These are phyloP conservation scores for Crenichthys baileyi DNA, from an alignment of 2,797 vertebrate genomes.

Conservation along the genomic window DNA sequence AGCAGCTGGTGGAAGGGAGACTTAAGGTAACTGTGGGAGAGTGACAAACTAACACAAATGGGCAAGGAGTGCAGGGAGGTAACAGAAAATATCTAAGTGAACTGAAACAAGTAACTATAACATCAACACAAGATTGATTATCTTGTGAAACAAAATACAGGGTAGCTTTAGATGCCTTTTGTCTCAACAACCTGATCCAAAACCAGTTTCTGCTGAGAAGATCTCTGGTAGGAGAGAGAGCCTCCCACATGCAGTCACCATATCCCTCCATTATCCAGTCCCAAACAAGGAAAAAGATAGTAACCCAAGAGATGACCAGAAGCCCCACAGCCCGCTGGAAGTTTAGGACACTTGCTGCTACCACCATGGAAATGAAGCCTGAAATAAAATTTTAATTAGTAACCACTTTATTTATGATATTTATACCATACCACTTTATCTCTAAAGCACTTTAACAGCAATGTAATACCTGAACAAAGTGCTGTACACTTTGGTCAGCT, in stretches of 20 bases:
- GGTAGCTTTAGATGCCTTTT: neutral
- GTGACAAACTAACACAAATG: too few species aligned
- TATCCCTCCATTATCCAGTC: constrained; percentile 82
- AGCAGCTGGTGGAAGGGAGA: too few species aligned
- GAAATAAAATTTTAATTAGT: constrained; percentile 39
- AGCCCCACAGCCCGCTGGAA: constrained; percentile 84
- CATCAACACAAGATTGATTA: neutral
- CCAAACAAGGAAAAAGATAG: constrained; percentile 84
- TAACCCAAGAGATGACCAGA: constrained; percentile 79
- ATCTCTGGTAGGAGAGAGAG: constrained; percentile 66
- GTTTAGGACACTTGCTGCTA: constrained; percentile 84
- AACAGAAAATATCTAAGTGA: too few species aligned
- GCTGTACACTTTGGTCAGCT: too few species aligned
- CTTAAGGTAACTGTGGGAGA: too few species aligned
- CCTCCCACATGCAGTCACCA: constrained; percentile 70
- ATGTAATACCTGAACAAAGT: too few species aligned
- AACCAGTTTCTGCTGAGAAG: constrained; percentile 75
- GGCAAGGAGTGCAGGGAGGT: too few species aligned
- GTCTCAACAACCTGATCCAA: constrained; percentile 88
- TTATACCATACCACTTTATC: constrained; percentile 20
- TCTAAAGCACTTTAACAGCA: neutral
- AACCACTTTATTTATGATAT: too few species aligned
- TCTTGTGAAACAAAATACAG: neutral
- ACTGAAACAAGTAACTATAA: too few species aligned
- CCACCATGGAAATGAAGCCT: constrained; percentile 82